phyloP scores from a whole-genome alignment of 53 echinoderm and acorn worm genomes.

The Arbacia lixula region DNA sequence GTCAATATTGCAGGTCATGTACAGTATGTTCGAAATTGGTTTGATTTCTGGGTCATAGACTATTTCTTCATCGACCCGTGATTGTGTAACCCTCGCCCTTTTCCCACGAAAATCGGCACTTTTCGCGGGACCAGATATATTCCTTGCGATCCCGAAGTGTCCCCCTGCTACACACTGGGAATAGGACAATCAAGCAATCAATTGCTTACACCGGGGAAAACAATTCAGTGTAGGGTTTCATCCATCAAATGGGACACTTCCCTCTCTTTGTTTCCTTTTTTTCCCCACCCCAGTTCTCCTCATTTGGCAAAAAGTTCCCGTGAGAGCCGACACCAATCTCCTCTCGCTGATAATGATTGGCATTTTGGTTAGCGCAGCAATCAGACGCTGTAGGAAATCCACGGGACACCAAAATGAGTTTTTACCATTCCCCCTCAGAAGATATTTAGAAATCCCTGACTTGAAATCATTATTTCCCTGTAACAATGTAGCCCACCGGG shows the following conservation, averaged over 20 bases:
- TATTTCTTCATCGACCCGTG: conserved; percentile 2
- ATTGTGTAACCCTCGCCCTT: conserved; percentile 25
- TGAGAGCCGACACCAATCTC: conserved; percentile 48
- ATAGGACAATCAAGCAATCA: conserved; percentile 58
- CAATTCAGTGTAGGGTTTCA: conserved; percentile 51
- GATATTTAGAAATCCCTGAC: conserved; percentile 32
- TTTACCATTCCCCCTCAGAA: conserved; percentile 40
- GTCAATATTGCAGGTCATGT: too few species aligned
- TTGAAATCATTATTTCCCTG: conserved; percentile 41
- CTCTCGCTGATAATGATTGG: conserved; percentile 48
- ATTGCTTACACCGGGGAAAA: conserved; percentile 56
- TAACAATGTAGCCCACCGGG: conserved; percentile 2
- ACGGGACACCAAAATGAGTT: conserved; percentile 44
- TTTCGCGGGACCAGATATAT: too few species aligned
- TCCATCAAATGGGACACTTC: conserved; percentile 48
- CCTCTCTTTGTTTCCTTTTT: conserved; percentile 46
- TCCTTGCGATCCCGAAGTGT: too few species aligned
- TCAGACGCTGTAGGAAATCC: conserved; percentile 48
- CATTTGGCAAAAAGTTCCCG: conserved; percentile 32
- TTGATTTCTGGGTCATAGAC: conserved; percentile 15
- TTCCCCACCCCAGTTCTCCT: conserved; percentile 30
- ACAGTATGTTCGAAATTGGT: too few species aligned
- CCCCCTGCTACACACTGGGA: conserved; percentile 37
- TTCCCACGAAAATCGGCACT: conserved; percentile 2
- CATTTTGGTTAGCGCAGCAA: conserved; percentile 44